phyloP scores from a whole-genome alignment of 2,797 vertebrate species.

The Bradypodion ventrale region DNA sequence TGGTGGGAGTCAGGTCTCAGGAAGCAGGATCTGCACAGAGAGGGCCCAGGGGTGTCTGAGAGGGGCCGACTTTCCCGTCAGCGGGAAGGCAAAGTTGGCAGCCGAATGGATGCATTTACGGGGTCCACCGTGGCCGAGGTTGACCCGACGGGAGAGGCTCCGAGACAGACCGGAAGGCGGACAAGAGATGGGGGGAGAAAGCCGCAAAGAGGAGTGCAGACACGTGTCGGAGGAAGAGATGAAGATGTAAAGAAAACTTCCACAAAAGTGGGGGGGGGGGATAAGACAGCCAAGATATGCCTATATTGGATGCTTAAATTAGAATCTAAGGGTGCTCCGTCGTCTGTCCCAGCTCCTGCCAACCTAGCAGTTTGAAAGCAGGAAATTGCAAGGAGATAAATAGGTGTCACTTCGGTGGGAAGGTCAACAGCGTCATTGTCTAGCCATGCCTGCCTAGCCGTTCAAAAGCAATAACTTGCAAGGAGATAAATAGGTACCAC shows the following conservation, averaged over 20 bases:
- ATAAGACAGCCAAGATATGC: too few species aligned
- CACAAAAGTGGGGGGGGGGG: too few species aligned
- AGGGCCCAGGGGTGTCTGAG: slow-evolving; percentile 5
- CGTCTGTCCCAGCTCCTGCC: too few species aligned
- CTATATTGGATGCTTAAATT: too few species aligned
- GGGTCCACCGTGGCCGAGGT: background rate
- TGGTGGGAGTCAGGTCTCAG: background rate
- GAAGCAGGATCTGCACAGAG: background rate
- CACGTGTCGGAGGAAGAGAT: accelerated
- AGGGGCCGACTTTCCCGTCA: background rate
- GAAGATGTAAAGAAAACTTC: background rate
- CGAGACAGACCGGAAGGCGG: background rate
- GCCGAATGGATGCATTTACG: background rate
- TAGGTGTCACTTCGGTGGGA: too few species aligned
- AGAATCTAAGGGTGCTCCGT: too few species aligned
- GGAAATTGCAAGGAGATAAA: too few species aligned
- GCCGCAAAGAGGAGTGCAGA: background rate
- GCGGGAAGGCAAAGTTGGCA: background rate
- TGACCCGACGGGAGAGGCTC: background rate
- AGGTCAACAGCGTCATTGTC: too few species aligned
- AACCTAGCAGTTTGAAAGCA: too few species aligned
- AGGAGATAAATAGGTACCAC: too few species aligned
- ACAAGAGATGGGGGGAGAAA: background rate
- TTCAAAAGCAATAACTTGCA: too few species aligned
- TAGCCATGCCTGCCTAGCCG: too few species aligned